Evolutionary conservation across 2,888 invertebrate genomes (phyloP).

Genomic region (Drosophila dives): DNA sequence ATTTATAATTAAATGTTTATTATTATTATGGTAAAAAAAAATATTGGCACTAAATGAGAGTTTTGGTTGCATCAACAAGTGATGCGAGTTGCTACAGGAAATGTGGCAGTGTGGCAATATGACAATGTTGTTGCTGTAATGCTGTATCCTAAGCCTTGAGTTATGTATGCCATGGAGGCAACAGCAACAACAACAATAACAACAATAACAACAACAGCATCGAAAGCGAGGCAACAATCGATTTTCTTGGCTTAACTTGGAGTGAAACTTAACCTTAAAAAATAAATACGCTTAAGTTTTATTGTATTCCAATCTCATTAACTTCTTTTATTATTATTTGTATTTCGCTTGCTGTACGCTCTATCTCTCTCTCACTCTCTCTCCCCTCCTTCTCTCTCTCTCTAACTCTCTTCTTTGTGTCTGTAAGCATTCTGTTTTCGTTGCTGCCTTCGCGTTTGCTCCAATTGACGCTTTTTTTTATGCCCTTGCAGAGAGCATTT

Average conservation of each 20-base stretch:
- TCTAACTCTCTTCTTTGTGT: neutral
- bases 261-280: conserved; percentile 70
- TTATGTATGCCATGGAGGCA: conserved; percentile 10
- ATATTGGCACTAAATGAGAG: neutral
- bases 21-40: neutral
- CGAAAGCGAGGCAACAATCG: conserved; percentile 52
- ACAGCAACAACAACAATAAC: neutral
- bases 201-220: neutral
- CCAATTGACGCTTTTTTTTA: conserved; percentile 49
- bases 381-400: neutral
- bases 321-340: conserved; percentile 78
- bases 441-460: conserved; percentile 25
- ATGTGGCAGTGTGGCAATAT: conserved; percentile 30
- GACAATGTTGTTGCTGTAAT: conserved; percentile 12
- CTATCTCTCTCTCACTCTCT: neutral
- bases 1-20: neutral
- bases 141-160: conserved; percentile 2
- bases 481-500: neutral
- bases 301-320: conserved; percentile 78
- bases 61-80: conserved; percentile 24
- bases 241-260: conserved; percentile 67
- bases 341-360: conserved; percentile 50
- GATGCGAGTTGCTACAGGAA: neutral
- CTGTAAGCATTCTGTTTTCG: conserved; percentile 4
- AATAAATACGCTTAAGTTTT: conserved; percentile 72